These are phyloP conservation scores for Monopis laevigella DNA, from an alignment of 2,888 invertebrate genomes.

Conservation along the genomic window DNA sequence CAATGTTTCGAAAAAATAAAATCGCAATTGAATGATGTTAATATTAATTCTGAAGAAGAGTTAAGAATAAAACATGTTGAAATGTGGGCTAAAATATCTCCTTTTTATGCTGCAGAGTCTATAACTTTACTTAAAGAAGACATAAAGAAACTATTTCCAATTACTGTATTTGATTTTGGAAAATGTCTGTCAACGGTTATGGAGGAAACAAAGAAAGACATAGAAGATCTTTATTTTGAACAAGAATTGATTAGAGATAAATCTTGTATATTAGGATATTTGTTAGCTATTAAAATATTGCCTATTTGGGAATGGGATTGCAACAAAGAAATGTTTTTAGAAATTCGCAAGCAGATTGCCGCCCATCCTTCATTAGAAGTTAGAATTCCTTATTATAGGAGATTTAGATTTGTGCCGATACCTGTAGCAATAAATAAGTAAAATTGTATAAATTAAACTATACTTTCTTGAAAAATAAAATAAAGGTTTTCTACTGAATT, in stretches of 20 bases:
- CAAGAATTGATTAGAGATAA: background rate
- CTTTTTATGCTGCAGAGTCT: background rate
- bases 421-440: too few species aligned
- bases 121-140: background rate
- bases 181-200: background rate
- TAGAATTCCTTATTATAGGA: background rate
- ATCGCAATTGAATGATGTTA: background rate
- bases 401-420: too few species aligned
- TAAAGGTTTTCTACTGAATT: too few species aligned
- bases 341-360: background rate
- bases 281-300: background rate
- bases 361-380: conserved; percentile 3
- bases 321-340: background rate
- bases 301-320: background rate
- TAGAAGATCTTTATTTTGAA: background rate
- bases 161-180: background rate
- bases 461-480: too few species aligned
- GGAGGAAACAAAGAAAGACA: background rate
- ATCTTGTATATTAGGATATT: background rate
- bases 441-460: too few species aligned
- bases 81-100: conserved; percentile 6
- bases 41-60: background rate
- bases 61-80: background rate
- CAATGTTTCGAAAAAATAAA: conserved; percentile 8
- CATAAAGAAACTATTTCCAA: background rate